Evolutionary conservation across 2,797 vertebrate species (phyloP).

Genomic region (Emydoidea blandingii): DNA sequence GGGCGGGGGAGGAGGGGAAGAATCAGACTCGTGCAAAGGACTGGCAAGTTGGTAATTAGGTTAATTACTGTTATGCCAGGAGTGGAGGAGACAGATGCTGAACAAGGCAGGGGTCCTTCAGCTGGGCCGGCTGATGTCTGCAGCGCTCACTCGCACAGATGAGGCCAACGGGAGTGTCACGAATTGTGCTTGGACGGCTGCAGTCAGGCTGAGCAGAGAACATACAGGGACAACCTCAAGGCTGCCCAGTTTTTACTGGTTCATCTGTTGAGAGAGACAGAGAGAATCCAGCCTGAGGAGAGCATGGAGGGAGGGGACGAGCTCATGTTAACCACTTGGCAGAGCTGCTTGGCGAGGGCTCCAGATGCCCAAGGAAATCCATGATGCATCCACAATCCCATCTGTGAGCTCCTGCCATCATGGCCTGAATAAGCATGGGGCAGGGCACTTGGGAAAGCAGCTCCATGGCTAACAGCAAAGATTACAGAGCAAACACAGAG

Average conservation of each 20-base stretch:
- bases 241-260: not conserved
- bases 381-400: not conserved
- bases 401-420: not conserved
- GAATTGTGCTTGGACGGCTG: not conserved
- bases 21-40: not conserved
- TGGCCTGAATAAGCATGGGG: not conserved
- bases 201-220: not conserved
- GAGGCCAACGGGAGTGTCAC: not conserved
- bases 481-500: not conserved
- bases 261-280: not conserved
- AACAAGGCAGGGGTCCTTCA: not conserved
- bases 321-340: not conserved
- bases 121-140: not conserved
- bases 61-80: not conserved
- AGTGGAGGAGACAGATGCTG: not conserved
- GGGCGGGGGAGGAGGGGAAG: not conserved
- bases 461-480: not conserved
- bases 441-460: not conserved
- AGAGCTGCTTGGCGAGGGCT: not conserved
- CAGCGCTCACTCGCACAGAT: accelerated
- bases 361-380: not conserved
- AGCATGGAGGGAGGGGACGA: not conserved
- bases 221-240: not conserved
- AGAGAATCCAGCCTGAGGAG: not conserved
- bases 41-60: not conserved